phyloP scores from a whole-genome alignment of 2,113 vertebrate genomes.

The Carassius carassius region DNA sequence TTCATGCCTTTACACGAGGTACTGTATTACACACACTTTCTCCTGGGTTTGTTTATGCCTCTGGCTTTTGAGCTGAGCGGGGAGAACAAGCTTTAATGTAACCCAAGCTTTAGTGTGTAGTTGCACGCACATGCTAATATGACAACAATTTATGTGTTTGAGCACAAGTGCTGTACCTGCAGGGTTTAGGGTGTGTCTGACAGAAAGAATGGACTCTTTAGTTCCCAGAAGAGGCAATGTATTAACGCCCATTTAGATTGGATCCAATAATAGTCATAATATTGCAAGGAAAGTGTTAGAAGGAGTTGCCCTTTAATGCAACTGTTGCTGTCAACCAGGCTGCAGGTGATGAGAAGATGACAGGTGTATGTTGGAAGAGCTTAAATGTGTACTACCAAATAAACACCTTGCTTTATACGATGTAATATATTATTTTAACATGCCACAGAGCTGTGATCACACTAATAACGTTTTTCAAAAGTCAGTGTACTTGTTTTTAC shows the following conservation, averaged over 20 bases:
- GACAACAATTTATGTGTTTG: conserved; percentile 12
- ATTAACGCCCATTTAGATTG: conserved; percentile 26
- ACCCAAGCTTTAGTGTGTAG: background rate
- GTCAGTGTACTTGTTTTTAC: background rate
- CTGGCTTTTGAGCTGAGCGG: background rate
- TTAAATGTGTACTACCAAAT: background rate
- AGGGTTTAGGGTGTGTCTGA: conserved; percentile 58
- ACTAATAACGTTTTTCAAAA: background rate
- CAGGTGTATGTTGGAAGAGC: background rate
- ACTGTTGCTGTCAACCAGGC: conserved; percentile 8
- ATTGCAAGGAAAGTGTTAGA: background rate
- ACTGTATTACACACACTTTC: background rate
- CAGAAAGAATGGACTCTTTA: conserved; percentile 32
- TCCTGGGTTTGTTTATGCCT: background rate
- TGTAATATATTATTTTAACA: background rate
- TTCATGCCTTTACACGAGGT: background rate
- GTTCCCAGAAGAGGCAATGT: conserved; percentile 42
- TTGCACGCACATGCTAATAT: background rate
- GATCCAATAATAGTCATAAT: background rate
- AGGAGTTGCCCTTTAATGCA: conserved; percentile 3
- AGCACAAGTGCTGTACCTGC: conserved; percentile 23
- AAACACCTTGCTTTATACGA: background rate
- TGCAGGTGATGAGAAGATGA: background rate
- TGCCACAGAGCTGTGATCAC: background rate
- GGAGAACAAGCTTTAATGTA: background rate